phyloP scores from a whole-genome alignment of 2,888 invertebrate genomes.

The Tachina fera region DNA sequence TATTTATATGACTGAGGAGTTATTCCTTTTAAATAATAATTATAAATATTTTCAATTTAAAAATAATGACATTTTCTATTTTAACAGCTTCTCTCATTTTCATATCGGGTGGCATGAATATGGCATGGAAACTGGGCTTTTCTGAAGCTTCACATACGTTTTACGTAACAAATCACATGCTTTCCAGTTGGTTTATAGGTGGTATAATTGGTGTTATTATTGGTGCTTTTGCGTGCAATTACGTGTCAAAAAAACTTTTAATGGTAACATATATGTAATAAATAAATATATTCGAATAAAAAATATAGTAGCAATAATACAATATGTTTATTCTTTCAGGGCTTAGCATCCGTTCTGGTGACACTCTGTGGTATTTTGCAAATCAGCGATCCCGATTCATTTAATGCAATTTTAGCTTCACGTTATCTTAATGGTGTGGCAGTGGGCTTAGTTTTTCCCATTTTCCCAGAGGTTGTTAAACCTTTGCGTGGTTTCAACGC shows the following conservation, averaged over 20 bases:
- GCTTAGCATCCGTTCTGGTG: slow-evolving; percentile 74
- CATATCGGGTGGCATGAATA: slow-evolving; percentile 78
- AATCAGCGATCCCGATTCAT: slow-evolving; percentile 57
- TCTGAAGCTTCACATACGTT: background rate
- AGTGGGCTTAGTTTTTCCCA: slow-evolving; percentile 77
- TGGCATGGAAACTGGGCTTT: slow-evolving; percentile 63
- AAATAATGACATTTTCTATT: background rate
- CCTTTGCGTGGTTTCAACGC: slow-evolving; percentile 74
- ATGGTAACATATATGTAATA: slow-evolving; percentile 75
- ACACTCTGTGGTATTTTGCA: slow-evolving; percentile 76
- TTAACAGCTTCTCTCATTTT: slow-evolving; percentile 75
- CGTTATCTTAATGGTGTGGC: slow-evolving; percentile 79
- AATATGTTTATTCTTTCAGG: slow-evolving; percentile 67
- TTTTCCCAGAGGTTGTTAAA: slow-evolving; percentile 73
- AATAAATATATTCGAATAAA: background rate
- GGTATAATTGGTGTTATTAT: slow-evolving; percentile 77
- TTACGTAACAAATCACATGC: slow-evolving; percentile 56
- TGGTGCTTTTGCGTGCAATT: slow-evolving; percentile 73
- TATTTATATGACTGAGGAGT: too few relatives aligned
- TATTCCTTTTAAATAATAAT: background rate
- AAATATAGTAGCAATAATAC: background rate
- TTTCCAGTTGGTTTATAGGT: slow-evolving; percentile 79
- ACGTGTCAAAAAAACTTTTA: slow-evolving; percentile 75
- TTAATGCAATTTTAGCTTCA: slow-evolving; percentile 69
- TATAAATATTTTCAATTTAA: too few relatives aligned